Conservation (phyloP, 35 echinoderm and acorn worm species). For the Heliocidaris tuberculata region DNA sequence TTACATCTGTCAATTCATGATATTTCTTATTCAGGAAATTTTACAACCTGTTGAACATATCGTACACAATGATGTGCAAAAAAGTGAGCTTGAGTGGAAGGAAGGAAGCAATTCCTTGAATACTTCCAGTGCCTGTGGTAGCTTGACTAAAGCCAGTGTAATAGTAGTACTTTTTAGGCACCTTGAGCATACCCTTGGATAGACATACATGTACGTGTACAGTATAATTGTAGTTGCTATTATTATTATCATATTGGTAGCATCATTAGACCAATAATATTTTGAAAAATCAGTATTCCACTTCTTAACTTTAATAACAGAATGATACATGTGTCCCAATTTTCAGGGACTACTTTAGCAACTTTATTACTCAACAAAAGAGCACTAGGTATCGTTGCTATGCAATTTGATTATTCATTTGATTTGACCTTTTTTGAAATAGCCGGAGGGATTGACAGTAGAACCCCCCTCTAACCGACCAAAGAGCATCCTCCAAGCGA, state of each 20-base stretch:
- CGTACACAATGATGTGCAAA: not conserved
- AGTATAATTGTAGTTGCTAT: not conserved
- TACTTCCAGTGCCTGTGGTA: too few relatives aligned
- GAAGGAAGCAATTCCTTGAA: too few relatives aligned
- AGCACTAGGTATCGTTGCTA: not conserved
- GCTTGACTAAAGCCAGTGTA: too few relatives aligned
- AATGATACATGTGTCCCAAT: not conserved
- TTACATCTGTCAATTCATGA: not conserved
- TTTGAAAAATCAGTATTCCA: too few relatives aligned
- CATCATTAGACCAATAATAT: too few relatives aligned
- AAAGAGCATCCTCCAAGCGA: conserved; percentile 61
- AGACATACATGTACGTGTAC: not conserved
- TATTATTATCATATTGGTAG: not conserved
- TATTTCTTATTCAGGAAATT: not conserved
- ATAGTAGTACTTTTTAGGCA: too few relatives aligned
- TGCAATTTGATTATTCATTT: not conserved
- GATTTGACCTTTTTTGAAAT: not conserved
- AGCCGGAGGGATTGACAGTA: conserved; percentile 57
- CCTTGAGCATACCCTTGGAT: too few relatives aligned
- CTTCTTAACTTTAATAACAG: not conserved
- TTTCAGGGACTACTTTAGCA: not conserved
- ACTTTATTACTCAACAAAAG: not conserved
- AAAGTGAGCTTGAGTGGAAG: not conserved
- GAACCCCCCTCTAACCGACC: conserved; percentile 60
- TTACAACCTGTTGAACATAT: not conserved